Percentiles rank a stretch among this genome's conserved stretches.
These are phyloP conservation scores for Dione juno DNA, from an alignment of 2,888 invertebrate genomes.

Conservation along the genomic window DNA sequence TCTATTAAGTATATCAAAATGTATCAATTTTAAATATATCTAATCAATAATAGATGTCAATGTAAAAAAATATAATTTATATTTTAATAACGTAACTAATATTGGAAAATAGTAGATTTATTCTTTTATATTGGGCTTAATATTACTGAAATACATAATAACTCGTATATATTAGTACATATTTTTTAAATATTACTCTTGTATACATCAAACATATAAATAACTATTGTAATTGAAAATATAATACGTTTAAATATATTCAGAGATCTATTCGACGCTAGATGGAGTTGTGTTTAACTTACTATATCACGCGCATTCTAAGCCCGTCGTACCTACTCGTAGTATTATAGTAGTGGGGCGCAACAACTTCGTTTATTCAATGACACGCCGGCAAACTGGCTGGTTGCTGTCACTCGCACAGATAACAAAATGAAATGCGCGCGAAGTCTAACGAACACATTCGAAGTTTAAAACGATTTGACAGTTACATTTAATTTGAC, in stretches of 20 bases:
- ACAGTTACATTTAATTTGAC: slow-evolving; percentile 53
- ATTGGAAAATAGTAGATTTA: no score
- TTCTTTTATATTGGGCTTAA: no score
- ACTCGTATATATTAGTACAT: no score
- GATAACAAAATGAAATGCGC: slow-evolving; percentile 59
- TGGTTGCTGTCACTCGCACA: slow-evolving; percentile 51
- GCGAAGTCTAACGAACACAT: slow-evolving; percentile 73
- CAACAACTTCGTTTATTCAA: slow-evolving; percentile 69
- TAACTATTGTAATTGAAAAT: no score
- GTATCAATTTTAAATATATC: not conserved
- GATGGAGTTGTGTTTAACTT: slow-evolving; percentile 24
- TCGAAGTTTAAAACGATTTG: slow-evolving; percentile 71
- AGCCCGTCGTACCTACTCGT: slow-evolving; percentile 43
- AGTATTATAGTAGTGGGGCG: slow-evolving; percentile 57
- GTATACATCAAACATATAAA: no score
- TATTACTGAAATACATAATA: no score
- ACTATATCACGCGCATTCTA: slow-evolving; percentile 23
- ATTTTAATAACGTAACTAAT: no score
- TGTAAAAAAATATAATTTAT: not conserved
- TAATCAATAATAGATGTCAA: not conserved
- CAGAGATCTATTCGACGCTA: slow-evolving; percentile 19
- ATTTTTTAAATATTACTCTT: no score
- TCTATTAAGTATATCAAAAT: not conserved
- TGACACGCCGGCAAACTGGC: slow-evolving; percentile 64
- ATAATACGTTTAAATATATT: not conserved